phyloP scores from a whole-genome alignment of 2,888 invertebrate species.

The Trisateles emortualis region DNA sequence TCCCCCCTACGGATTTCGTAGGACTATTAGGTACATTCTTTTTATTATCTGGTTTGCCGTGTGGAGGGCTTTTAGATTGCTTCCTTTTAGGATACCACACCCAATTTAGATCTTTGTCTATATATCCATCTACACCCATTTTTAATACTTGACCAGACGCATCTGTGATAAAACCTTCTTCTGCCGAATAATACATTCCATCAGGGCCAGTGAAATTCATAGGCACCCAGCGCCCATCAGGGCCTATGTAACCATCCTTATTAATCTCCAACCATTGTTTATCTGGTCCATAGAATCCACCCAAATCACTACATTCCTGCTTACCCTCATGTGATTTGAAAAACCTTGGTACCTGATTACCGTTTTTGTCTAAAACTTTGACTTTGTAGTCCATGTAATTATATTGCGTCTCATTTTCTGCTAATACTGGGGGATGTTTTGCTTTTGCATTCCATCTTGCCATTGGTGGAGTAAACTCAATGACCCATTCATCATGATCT shows the following conservation, averaged over 20 bases:
- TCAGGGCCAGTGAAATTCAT: conserved; percentile 78
- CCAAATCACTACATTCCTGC: conserved; percentile 78
- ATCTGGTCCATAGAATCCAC: conserved; percentile 76
- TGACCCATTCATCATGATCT: conserved; percentile 79
- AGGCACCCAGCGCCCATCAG: conserved; percentile 79
- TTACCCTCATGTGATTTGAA: conserved; percentile 80
- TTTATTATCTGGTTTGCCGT: too few species aligned
- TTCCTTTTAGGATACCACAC: conserved; percentile 65
- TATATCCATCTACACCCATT: conserved; percentile 77
- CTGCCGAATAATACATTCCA: conserved; percentile 73
- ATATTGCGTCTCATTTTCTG: conserved; percentile 69
- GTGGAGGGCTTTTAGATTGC: neutral
- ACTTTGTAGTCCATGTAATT: conserved; percentile 80
- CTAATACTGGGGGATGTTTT: conserved; percentile 64
- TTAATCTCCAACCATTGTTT: conserved; percentile 76
- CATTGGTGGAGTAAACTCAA: conserved; percentile 78
- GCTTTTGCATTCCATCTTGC: conserved; percentile 74
- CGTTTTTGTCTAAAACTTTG: conserved; percentile 73
- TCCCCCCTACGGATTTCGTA: too few species aligned
- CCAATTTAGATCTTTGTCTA: conserved; percentile 79
- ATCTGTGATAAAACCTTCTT: conserved; percentile 75
- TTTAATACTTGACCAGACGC: conserved; percentile 57
- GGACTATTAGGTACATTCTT: too few species aligned
- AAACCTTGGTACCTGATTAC: conserved; percentile 74
- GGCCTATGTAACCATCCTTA: conserved; percentile 80